These are phyloP conservation scores for Laspeyria flexula DNA, from an alignment of 2,888 invertebrate species.

Conservation along the genomic window DNA sequence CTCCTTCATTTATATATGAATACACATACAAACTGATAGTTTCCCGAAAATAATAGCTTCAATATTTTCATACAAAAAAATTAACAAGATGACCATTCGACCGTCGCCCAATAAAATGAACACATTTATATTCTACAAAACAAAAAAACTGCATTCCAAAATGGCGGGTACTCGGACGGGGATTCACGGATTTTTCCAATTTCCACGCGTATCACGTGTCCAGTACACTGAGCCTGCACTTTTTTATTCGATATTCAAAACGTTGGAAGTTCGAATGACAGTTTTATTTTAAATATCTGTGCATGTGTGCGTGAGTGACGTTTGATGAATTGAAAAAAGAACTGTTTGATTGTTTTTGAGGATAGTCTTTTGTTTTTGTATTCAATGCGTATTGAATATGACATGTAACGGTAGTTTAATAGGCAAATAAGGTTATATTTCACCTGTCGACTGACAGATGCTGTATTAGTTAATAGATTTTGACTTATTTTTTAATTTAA, in stretches of 20 bases:
- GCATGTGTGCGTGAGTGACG: conserved; percentile 4
- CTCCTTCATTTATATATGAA: too few relatives aligned
- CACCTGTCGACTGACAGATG: too few relatives aligned
- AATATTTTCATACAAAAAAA: too few relatives aligned
- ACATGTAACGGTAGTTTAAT: background rate
- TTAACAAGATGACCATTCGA: too few relatives aligned
- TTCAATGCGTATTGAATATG: background rate
- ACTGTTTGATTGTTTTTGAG: background rate
- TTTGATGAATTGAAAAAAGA: conserved; percentile 20
- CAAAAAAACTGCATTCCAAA: conserved; percentile 22
- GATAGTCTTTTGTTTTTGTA: background rate
- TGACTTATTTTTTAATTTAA: too few relatives aligned
- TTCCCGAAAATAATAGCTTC: too few relatives aligned
- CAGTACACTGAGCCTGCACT: conserved; percentile 62
- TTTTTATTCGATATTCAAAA: conserved; percentile 53
- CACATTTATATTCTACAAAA: background rate
- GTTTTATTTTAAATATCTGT: conserved; percentile 41
- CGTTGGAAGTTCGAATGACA: conserved; percentile 43
- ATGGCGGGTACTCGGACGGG: conserved; percentile 39
- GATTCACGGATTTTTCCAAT: conserved; percentile 74
- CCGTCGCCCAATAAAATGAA: too few relatives aligned
- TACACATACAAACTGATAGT: too few relatives aligned
- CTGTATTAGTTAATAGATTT: too few relatives aligned
- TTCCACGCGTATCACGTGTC: conserved; percentile 72
- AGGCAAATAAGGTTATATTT: too few relatives aligned